Percentiles rank a stretch among this genome's conserved stretches.
phyloP scores from a whole-genome alignment of 2,113 vertebrate genomes.

The Megaleporinus macrocephalus region DNA sequence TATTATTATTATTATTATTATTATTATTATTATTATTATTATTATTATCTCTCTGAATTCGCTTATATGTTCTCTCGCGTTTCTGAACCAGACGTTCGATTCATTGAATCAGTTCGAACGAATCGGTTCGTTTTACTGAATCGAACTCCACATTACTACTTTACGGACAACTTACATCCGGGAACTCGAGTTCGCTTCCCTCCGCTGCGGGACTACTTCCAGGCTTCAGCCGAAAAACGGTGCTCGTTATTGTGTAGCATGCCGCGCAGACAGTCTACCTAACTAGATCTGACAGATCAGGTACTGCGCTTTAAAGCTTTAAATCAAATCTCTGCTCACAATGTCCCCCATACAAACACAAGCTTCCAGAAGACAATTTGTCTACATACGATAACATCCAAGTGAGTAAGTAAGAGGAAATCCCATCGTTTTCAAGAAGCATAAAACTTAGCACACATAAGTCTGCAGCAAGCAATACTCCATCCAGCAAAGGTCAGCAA shows the following conservation, averaged over 20 bases:
- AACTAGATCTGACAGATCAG: slow-evolving; percentile 67
- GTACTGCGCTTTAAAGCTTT: neutral
- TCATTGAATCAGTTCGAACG: neutral
- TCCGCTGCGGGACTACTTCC: slow-evolving; percentile 81
- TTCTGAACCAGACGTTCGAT: neutral
- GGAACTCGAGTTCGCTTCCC: slow-evolving; percentile 67
- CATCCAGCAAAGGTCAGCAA: neutral
- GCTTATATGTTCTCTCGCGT: neutral
- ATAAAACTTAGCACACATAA: no score
- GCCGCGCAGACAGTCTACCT: slow-evolving; percentile 66
- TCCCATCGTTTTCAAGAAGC: neutral
- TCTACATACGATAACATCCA: neutral
- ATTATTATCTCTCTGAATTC: neutral
- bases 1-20: neutral
- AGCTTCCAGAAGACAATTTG: neutral
- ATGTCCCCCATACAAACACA: neutral
- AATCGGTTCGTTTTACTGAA: neutral
- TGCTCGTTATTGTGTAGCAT: slow-evolving; percentile 54
- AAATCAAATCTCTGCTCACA: neutral
- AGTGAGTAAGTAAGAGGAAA: slow-evolving; percentile 21
- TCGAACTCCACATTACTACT: neutral
- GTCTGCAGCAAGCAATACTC: neutral
- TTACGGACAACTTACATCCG: slow-evolving; percentile 78
- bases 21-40: neutral
- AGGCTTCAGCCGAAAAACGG: slow-evolving; percentile 58